Base-by-base conservation (phyloP, 2,888 invertebrate genomes). In the Cerceris ruficornis region DNA sequence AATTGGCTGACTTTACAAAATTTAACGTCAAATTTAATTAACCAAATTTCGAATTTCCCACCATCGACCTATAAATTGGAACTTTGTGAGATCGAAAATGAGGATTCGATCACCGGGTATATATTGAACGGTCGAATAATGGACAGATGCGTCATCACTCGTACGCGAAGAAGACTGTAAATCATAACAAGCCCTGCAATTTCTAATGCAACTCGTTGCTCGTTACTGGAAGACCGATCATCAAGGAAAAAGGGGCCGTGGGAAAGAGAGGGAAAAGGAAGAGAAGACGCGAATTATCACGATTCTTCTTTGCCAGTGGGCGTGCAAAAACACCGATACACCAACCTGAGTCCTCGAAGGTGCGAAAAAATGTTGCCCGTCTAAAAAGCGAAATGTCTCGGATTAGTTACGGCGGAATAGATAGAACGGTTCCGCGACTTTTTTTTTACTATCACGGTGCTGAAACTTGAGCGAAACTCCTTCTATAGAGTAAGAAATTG, bases 201-300 rank as follows among this genome's bases (percentile, higher is more conserved):
- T 71, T 71, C 15, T 62, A 49, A n/a, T 50, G 70, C 52, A 52
- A 52, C 41, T 52, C 52, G 64, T 52, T 50, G 72, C 75, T 76
- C 49, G 67, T 76, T 76, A 67, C 55, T 61, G 9, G 39, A 55
- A 43, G 69, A 69, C 39, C 67, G 62, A 68, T 72, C 72, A 59
- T 67, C 52, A n/a, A 41, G 52, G 54, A 68, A 72, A 76, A 76
- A 67, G 58, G 64, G 67, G 15, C 68, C 75, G 64, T 62, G 75
- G 54, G 73, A 64, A 70, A 69, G 13, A 2, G n/a, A 59, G 46
- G 39, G 54, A 8, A 41, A 74, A n/a, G 54, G 41, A 54, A 9
- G 46, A 62, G 61, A 74, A 69, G 9, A 50, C 55, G 17, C 49
- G 17, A 42, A 49, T 60, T 17, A 17, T 11, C 13, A 9, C n/a